Evolutionary conservation across 1,140 invertebrate genomes (phyloP).

Genomic region (Idris sp.): DNA sequence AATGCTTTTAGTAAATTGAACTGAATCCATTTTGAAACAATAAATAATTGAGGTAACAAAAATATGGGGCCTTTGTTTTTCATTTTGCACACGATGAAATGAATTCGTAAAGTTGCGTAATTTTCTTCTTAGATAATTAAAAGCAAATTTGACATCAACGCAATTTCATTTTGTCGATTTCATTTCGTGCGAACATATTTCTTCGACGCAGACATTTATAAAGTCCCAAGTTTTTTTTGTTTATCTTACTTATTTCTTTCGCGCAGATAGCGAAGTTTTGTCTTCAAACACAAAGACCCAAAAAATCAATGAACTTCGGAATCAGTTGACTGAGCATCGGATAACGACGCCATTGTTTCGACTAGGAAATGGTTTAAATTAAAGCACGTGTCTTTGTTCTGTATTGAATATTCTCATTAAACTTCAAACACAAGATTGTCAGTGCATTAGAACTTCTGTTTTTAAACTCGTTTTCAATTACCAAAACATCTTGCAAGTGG

Average conservation of each 20-base stretch:
- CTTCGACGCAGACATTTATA: slow-evolving; percentile 3
- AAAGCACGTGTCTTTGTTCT: slow-evolving; percentile 40
- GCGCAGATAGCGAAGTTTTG: slow-evolving; percentile 30
- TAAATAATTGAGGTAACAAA: slow-evolving; percentile 15
- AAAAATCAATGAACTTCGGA: slow-evolving; percentile 52
- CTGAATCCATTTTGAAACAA: slow-evolving; percentile 19
- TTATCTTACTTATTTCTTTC: slow-evolving; percentile 38
- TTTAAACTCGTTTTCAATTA: slow-evolving; percentile 45
- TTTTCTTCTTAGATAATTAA: slow-evolving; percentile 22
- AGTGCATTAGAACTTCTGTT: slow-evolving; percentile 38
- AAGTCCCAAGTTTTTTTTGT: slow-evolving; percentile 13
- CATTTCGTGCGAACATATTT: slow-evolving; percentile 1
- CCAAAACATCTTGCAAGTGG: slow-evolving; percentile 18
- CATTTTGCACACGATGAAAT: no score
- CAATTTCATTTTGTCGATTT: slow-evolving; percentile 17
- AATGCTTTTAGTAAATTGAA: slow-evolving; percentile 26
- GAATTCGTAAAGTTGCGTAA: no score
- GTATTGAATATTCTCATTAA: slow-evolving; percentile 54
- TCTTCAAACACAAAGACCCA: slow-evolving; percentile 11
- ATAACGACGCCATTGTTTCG: slow-evolving; percentile 46
- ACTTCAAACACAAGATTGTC: slow-evolving; percentile 40
- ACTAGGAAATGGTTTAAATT: slow-evolving; percentile 50
- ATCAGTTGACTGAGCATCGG: slow-evolving; percentile 47
- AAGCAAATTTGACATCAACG: slow-evolving; percentile 5
- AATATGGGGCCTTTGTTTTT: slow-evolving; percentile 4